These are phyloP conservation scores for Haliclona indistincta DNA, from an alignment of 37 sponge, comb jelly and placozoan species.

Conservation along the genomic window DNA sequence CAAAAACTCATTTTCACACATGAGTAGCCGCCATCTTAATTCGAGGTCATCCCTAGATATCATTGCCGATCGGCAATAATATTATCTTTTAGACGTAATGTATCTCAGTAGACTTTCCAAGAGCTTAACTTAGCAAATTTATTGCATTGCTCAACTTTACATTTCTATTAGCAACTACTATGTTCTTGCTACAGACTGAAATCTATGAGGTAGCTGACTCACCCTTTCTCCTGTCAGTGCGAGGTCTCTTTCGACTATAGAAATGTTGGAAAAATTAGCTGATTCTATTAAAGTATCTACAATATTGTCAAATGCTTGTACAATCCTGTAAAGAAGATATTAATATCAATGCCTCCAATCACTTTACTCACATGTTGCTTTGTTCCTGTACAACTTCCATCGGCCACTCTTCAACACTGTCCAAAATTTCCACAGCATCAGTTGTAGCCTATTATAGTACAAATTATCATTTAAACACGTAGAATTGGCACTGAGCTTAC, in stretches of 20 bases:
- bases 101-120: no score
- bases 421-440: constrained; percentile 23
- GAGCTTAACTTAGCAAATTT: no score
- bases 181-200: no score
- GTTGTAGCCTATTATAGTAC: constrained; percentile 2
- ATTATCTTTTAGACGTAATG: no score
- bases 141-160: no score
- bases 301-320: constrained; percentile 37
- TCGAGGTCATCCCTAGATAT: no score
- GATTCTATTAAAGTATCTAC: background rate
- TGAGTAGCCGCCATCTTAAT: no score
- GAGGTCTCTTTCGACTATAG: constrained; percentile 9
- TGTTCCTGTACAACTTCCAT: constrained; percentile 4
- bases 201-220: background rate
- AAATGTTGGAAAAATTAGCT: constrained; percentile 3
- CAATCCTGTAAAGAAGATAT: constrained; percentile 26
- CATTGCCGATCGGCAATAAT: no score
- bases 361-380: constrained; percentile 18
- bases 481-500: background rate
- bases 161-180: no score
- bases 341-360: background rate
- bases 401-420: constrained; percentile 46
- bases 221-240: constrained; percentile 29
- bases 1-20: no score
- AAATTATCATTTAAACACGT: background rate